phyloP scores from a whole-genome alignment of 2,797 vertebrate species.

The Hirundo rustica region DNA sequence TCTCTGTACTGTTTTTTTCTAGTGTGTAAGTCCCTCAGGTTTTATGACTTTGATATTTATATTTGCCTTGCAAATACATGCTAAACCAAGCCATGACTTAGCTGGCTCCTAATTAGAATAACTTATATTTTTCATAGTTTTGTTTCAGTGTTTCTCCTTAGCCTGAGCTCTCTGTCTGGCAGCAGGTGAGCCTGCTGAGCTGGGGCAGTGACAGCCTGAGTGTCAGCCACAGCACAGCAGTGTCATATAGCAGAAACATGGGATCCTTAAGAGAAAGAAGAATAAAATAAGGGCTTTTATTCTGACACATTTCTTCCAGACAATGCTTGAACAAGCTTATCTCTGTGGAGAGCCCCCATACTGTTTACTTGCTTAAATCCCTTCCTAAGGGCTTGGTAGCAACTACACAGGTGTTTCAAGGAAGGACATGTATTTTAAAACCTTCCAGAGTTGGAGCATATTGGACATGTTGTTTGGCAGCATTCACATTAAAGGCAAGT shows the following conservation, averaged over 20 bases:
- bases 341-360: not conserved
- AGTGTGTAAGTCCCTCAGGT: not conserved
- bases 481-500: not conserved
- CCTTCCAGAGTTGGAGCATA: not conserved
- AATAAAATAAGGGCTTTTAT: not conserved
- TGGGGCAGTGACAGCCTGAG: not conserved
- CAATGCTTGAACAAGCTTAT: not conserved
- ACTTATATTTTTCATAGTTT: not conserved
- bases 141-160: not conserved
- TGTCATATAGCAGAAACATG: not conserved
- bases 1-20: not conserved
- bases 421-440: not conserved
- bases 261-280: not conserved
- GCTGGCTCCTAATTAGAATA: not conserved
- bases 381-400: not conserved
- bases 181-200: not conserved
- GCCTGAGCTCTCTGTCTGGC: not conserved
- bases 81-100: not conserved
- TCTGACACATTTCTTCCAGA: not conserved
- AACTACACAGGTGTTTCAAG: not conserved
- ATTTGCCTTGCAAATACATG: not conserved
- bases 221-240: not conserved
- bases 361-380: not conserved
- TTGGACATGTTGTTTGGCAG: not conserved
- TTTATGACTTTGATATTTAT: not conserved